Base-by-base conservation (phyloP, 2,888 invertebrate genomes). In the Phlogophora meticulosa region DNA sequence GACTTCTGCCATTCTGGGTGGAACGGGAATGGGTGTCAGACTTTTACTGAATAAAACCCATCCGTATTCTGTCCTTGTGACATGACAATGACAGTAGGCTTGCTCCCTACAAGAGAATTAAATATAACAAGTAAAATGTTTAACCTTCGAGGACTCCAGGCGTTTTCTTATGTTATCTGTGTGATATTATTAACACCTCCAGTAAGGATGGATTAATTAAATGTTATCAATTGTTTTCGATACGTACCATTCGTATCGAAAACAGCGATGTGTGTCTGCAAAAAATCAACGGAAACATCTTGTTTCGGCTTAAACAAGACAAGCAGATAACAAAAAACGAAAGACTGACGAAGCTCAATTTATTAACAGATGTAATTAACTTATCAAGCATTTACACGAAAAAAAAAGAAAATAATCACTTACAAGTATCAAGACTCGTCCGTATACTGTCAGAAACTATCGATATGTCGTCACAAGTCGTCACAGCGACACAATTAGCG, bases 401-500 rank as follows among this genome's bases (percentile, higher is more conserved):
- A 59, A 53, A 11, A 24, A 56, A 48, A 69, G 2, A 2, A 15
- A 17, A 9, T 43, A 13, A 72, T 36, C 36, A 34, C 22, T 36
- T 49, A 40, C 28, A 59, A 78, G 74, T 78, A 75, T 73, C 75
- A 73, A 78, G 46, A 60, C 34, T 11, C 42, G 4, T 45, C 55
- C 28, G 22, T 51, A 4, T 20, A 15, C 28, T 24, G 48, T 42
- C 58, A 62, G 43, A 20, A 61, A 58, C 52, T 61, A 69, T 64
- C 63, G 60, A 69, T 64, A 78, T 57, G 69, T 64, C 75, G 64
- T 62, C 80, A 75, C 63, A 59, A 36, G 75, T 61, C 75, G 76
- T 69, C 76, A 79, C 69, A 40, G 56, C 76, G 76, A 76, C 79
- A 76, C 75, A 92, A 92, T 92, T 92, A 93, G 90, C 78, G 70